phyloP scores from a whole-genome alignment of 2,113 vertebrate genomes.

The Nycticryphes semicollaris region DNA sequence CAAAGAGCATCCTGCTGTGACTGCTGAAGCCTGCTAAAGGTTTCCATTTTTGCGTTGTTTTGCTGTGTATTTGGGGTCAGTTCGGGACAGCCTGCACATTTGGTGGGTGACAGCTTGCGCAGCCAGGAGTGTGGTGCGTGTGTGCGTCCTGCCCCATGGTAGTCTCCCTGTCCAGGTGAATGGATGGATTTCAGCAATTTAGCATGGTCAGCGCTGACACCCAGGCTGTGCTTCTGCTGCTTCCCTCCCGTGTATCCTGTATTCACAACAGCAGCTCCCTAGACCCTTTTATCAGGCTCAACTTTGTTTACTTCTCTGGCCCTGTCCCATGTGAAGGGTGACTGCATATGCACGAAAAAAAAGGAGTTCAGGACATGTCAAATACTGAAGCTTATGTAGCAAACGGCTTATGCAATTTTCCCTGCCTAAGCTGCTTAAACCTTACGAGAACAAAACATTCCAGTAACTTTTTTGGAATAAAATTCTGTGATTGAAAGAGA shows the following conservation, averaged over 20 bases:
- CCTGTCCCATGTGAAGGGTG: neutral
- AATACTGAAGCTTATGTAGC: neutral
- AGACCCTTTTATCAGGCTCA: neutral
- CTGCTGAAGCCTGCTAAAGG: neutral
- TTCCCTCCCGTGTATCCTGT: neutral
- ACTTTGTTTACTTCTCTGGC: neutral
- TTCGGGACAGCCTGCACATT: neutral
- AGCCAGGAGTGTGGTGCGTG: neutral
- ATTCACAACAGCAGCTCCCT: neutral
- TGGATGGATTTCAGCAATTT: neutral
- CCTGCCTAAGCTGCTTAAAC: constrained; percentile 39
- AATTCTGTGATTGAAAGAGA: neutral
- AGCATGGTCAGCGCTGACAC: neutral
- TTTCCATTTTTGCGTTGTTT: neutral
- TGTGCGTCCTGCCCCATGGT: rapidly evolving
- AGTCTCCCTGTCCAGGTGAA: neutral
- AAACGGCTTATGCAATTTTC: constrained; percentile 10
- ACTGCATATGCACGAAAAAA: neutral
- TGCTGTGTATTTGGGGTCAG: neutral
- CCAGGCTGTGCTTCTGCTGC: neutral
- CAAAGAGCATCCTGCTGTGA: neutral
- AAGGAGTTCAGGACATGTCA: neutral
- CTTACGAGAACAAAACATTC: neutral
- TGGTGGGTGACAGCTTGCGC: rapidly evolving
- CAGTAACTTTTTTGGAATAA: constrained; percentile 21